Evolutionary conservation across 2,888 invertebrate species (phyloP), one percentile per base, ranked within the genome.

Genomic region (Sacculina carcini): DNA sequence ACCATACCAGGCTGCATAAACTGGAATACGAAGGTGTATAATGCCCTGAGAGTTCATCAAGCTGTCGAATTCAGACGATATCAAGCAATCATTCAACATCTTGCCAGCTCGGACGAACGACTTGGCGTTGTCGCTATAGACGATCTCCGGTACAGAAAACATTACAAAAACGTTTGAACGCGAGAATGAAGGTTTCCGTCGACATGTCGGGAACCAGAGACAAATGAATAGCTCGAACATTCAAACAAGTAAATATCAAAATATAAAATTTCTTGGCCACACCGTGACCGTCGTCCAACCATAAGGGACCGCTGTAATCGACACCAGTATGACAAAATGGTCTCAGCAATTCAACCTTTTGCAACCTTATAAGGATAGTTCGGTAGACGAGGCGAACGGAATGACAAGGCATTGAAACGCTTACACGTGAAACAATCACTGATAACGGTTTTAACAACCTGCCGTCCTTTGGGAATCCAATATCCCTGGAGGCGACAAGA

Each of bases 391-490:
- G 51, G 51, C 28, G 46, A 51, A 5, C 16, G 21, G 46, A 34
- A 51, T 9, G 51, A n/a, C 16, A 48, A 31, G 12, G 10, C 23
- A 24, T 51, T 51, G 9, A 51, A n/a, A 10, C 47, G 46, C 7
- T 34, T 47, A 28, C 51, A 51, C 19, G 47, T 6, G 9, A 47
- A n/a, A 23, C 51, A 51, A 3, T 28, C 32, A 6, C 26, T 47
- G 2, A 47, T 12, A 21, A 51, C 34, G 1, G 16, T 14, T 12
- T 51, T 51, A 3, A 51, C 38, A 12, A 24, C 29, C 2, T 28
- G n/a, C 12, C 51, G 31, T 16, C 34, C 47, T 21, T 21, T 24
- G 3, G 47, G 38, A n/a, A 51, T 32, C 51, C 51, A 51, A 21
- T n/a, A 47, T 6, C 51, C 51, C 2, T 26, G 19, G 24, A 19